Evolutionary conservation across 2,888 invertebrate species (phyloP).

Genomic region (Drosophila rubida): DNA sequence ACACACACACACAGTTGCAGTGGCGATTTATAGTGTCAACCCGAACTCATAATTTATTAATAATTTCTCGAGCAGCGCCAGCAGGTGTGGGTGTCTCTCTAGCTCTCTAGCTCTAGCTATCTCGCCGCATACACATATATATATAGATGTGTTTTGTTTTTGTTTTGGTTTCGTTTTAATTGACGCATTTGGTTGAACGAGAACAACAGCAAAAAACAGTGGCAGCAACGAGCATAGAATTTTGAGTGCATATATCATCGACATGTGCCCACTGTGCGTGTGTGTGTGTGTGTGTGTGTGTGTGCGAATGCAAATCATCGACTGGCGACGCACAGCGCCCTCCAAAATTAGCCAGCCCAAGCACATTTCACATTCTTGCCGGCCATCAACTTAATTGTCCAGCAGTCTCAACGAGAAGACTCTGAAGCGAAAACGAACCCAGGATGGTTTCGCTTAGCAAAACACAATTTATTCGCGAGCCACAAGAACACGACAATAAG

Average conservation of each 20-base stretch:
- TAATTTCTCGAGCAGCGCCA: conserved; percentile 51
- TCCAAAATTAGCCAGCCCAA: conserved; percentile 16
- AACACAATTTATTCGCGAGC: too few species aligned
- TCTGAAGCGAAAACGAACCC: too few species aligned
- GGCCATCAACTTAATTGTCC: background rate
- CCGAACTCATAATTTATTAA: conserved; percentile 75
- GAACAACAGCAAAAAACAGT: conserved; percentile 13
- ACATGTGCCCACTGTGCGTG: conserved; percentile 12
- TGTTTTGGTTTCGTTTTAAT: conserved; percentile 61
- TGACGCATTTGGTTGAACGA: conserved; percentile 75
- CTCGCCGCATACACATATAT: too few species aligned
- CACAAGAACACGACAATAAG: too few species aligned
- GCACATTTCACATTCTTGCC: conserved; percentile 9
- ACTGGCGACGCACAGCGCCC: too few species aligned
- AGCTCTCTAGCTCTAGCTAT: conserved; percentile 14
- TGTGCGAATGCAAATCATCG: conserved; percentile 25
- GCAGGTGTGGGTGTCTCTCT: conserved; percentile 33
- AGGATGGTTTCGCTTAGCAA: too few species aligned
- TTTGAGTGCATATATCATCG: conserved; percentile 43
- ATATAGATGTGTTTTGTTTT: too few species aligned
- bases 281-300: background rate
- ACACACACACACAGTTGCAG: background rate
- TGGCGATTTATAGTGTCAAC: conserved; percentile 69
- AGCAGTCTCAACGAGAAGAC: too few species aligned
- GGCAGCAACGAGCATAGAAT: conserved; percentile 4